Evolutionary conservation across 2,113 vertebrate genomes (phyloP), one percentile per base, ranked within the genome.

Genomic region (Gopherus evgoodei): DNA sequence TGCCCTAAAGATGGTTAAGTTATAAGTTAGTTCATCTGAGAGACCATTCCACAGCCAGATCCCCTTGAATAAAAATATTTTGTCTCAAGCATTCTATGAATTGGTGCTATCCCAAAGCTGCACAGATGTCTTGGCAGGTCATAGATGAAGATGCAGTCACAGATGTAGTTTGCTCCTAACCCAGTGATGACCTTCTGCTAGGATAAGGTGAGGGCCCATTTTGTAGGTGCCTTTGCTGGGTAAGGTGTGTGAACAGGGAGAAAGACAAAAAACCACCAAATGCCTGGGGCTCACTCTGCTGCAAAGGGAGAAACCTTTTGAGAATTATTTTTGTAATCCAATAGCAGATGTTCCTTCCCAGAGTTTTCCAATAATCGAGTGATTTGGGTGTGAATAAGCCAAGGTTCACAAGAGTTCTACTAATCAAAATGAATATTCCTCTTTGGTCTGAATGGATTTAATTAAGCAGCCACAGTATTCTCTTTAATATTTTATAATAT

Each of bases 161-260:
- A 86, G 44, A 92, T 76, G 53, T 75, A 29, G 25, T 87, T 72
- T 88, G 42, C 54, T 93, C 54, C 88, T 75, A 50, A 85, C 50
- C 81, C 57, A 85, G 3, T 49, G 6, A 80, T 12, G 2, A 75
- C 47, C 1, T 22, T 47, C 69, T 52, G 49, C 6, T 27, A 38
- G 4, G 52, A 89, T 5, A 2, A 86, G 25, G 11, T 82, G 47
- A 86, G 6, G 14, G 82, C 54, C 42, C 44, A 54, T 59, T 11
- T 5, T 11, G 65, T 69, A 86, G 49, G 80, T 0, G 1, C 19
- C 6, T 31, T 72, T 91, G 47, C 88, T 56, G 10, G 1, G 4
- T 4, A 21, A 9, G 0, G 42, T 78, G 38, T 14, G 42, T 19
- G 35, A 12, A 11, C 24, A 35, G 12, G 47, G 8, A 1, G 4